These are phyloP conservation scores for Entomyzon cyanotis DNA, from an alignment of 2,113 vertebrate genomes.

Conservation along the genomic window DNA sequence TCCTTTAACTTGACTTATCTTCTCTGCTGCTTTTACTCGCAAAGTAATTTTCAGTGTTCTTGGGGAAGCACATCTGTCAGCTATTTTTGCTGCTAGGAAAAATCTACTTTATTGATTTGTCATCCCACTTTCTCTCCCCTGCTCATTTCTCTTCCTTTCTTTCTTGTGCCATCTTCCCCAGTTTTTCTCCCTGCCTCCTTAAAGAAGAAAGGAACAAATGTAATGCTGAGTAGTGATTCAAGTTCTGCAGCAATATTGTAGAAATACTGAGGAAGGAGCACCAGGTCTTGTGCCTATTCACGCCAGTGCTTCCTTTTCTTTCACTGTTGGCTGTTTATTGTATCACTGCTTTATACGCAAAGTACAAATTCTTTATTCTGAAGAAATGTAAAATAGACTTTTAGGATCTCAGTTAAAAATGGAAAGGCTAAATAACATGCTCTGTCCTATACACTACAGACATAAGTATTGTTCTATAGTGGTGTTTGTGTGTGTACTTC, in stretches of 20 bases:
- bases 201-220: not conserved
- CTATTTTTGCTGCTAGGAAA: constrained; percentile 34
- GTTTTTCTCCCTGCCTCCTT: not conserved
- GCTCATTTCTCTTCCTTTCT: not conserved
- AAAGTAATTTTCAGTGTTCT: constrained; percentile 50
- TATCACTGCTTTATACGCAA: not conserved
- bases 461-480: not conserved
- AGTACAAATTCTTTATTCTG: not conserved
- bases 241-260: not conserved
- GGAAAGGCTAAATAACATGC: not conserved
- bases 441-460: not conserved
- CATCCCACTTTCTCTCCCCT: not conserved
- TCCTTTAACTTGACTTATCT: not conserved
- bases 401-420: not conserved
- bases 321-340: not conserved
- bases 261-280: not conserved
- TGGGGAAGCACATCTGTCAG: constrained; percentile 38
- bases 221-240: not conserved
- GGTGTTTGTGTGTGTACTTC: not conserved
- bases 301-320: not conserved
- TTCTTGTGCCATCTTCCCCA: not conserved
- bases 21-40: not conserved
- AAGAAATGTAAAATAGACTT: not conserved
- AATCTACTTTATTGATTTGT: constrained; percentile 31
- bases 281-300: not conserved